Evolutionary conservation across 2,797 vertebrate species (phyloP), one percentile per base, ranked within the genome.

Genomic region (Scyliorhinus canicula): DNA sequence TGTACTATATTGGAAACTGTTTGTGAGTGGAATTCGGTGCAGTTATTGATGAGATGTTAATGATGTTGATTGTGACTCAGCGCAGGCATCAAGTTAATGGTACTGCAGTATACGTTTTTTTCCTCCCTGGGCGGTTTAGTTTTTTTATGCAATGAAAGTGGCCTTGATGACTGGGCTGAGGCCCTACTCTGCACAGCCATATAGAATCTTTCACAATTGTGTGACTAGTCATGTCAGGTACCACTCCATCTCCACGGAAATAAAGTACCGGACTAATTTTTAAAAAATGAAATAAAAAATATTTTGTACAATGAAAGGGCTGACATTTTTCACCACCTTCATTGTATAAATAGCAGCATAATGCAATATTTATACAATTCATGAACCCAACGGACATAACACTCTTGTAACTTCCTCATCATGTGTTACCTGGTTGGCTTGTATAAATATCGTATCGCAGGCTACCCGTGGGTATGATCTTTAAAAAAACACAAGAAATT

Each of bases 301-400:
- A 24, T 91, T 65, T 44, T 91, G 60, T 52, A 91, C 88, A 65
- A 91, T 63, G 88, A 91, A 63, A 91, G 57, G 60, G 88, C 57
- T 91, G 57, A 90, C 21, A 52, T 63, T 91, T 88, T 21, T 63
- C 85, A 91, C 57, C 57, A 65, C 57, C 88, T 91, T 91, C 57
- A 91, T 26, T 40, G 88, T 91, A 91, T 91, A 91, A 91, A 65
- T 91, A 65, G n/a, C 88, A 91, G 88, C 88, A 91, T 63, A 91
- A 91, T 91, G 88, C 88, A 91, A 91, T 91, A 91, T 91, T 91
- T 91, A 91, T 91, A 91, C 88, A 91, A 40, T 65, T 63, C n/a
- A 91, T 91, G 88, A 91, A 91, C 12, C 88, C 88, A 91, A 65
- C 40, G n/a, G 88, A 91, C 19, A 65, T 63, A 82, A 82, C 79